Evolutionary conservation across 2,888 invertebrate species (phyloP), one percentile per base, ranked within the genome.

Genomic region (Branchipolynoe longqiensis): DNA sequence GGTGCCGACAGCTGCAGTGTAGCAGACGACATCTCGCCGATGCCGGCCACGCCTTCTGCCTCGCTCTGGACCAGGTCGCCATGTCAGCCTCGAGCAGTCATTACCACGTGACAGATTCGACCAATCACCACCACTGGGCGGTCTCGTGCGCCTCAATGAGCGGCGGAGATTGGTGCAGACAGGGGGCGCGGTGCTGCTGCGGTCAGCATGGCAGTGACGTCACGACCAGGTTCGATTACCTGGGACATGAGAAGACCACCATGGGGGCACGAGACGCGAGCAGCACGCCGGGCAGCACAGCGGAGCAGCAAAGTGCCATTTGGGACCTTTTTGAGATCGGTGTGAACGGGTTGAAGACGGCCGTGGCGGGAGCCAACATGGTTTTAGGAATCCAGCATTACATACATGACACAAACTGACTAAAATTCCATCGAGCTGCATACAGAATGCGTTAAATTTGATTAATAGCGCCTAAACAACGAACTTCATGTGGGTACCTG

Each of bases 341-440:
- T 84, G 64, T 88, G 14, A 89, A 89, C 87, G 90, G 90, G n/a
- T 62, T 91, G 25, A 88, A 88, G 59, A 90, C 88, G 12, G 89
- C 90, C 6, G 88, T 90, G 0, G 82, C 89, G 41, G 89, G 90
- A n/a, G 90, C 91, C 25, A 88, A 87, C 64, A 88, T 89, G 73
- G 88, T 90, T 3, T 74, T 91, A 14, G 89, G 88, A 25, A 89
- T 90, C n/a, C 89, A 88, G 36, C 90, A 91, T 78, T 90, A 89
- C 83, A 88, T 91, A 12, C 59, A 38, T 74, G 83, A 86, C 89
- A 90, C 36, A 69, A 69, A 69, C 38, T 69, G 69, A 69, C 38
- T 18, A 58, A 48, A n/a, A n/a, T n/a, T n/a, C n/a, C n/a, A n/a
- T n/a, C n/a, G n/a, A n/a, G n/a, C n/a, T n/a, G n/a, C n/a, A n/a